A percentile compares a stretch with the other conserved stretches of the same genome.
These are phyloP conservation scores for Athalia cordata DNA, from an alignment of 2,888 invertebrate genomes.

Conservation along the genomic window DNA sequence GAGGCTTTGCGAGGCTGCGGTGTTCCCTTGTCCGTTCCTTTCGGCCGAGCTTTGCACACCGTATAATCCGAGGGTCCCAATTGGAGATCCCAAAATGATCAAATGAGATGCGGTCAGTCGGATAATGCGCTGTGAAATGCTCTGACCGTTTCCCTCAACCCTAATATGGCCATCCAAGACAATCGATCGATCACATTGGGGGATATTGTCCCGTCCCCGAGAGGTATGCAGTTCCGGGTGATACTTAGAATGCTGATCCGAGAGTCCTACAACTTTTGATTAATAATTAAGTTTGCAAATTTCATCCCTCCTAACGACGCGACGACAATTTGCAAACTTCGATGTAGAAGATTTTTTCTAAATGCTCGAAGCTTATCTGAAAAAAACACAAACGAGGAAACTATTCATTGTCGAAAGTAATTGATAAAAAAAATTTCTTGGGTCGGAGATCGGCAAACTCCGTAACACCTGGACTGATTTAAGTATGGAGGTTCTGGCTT, in stretches of 20 bases:
- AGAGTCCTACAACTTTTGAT: constrained; percentile 22
- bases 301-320: background rate
- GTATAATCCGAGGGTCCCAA: constrained; percentile 52
- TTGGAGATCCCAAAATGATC: background rate
- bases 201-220: constrained; percentile 49
- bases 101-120: background rate
- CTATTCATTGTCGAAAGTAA: too few relatives aligned
- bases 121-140: constrained; percentile 61
- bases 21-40: constrained; percentile 57
- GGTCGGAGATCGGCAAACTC: constrained; percentile 69
- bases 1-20: constrained; percentile 72
- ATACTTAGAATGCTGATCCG: constrained; percentile 71
- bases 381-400: too few relatives aligned
- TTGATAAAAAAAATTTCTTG: background rate
- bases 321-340: constrained; percentile 26
- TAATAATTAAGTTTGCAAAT: constrained; percentile 10
- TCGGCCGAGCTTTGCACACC: constrained; percentile 60
- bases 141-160: constrained; percentile 53
- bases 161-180: constrained; percentile 55
- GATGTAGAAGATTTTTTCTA: too few relatives aligned
- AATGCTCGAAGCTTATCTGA: too few relatives aligned
- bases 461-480: constrained; percentile 73
- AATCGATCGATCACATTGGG: constrained; percentile 57
- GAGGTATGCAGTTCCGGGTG: constrained; percentile 73
- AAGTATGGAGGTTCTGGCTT: constrained; percentile 63